Percentiles rank a stretch among this genome's conserved stretches.
These are phyloP conservation scores for Epinotia demarniana DNA, from an alignment of 2,888 invertebrate genomes.

Conservation along the genomic window DNA sequence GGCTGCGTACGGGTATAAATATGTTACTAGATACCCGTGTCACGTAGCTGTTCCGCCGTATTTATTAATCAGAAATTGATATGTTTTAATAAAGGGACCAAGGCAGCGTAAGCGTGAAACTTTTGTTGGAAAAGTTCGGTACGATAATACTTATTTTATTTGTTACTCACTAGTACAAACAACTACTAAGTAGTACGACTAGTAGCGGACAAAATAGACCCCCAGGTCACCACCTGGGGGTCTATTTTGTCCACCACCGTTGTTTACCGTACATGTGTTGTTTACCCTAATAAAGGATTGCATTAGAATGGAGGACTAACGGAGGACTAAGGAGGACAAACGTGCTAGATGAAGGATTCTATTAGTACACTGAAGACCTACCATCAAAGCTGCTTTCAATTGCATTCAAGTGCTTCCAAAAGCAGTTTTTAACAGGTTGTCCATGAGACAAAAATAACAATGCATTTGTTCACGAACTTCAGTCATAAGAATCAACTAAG, in stretches of 20 bases:
- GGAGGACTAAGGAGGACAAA: no score
- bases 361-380: background rate
- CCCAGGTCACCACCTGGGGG: no score
- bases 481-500: background rate
- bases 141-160: background rate
- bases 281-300: no score
- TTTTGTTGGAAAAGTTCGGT: slow-evolving; percentile 13
- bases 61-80: slow-evolving; percentile 45
- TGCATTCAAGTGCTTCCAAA: background rate
- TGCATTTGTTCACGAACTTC: background rate
- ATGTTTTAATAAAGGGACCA: slow-evolving; percentile 34
- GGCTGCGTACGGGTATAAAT: slow-evolving; percentile 37
- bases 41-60: slow-evolving; percentile 42
- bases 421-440: background rate
- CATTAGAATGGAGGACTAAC: no score
- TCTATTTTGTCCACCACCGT: background rate
- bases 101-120: slow-evolving; percentile 6
- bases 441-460: background rate
- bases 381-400: no score
- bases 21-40: slow-evolving; percentile 41
- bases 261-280: no score
- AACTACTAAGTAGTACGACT: no score
- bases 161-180: no score
- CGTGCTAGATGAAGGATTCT: no score
- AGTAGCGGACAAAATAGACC: no score